These are phyloP conservation scores for Rhineura floridana DNA, from an alignment of 2,113 vertebrate species.

Conservation along the genomic window DNA sequence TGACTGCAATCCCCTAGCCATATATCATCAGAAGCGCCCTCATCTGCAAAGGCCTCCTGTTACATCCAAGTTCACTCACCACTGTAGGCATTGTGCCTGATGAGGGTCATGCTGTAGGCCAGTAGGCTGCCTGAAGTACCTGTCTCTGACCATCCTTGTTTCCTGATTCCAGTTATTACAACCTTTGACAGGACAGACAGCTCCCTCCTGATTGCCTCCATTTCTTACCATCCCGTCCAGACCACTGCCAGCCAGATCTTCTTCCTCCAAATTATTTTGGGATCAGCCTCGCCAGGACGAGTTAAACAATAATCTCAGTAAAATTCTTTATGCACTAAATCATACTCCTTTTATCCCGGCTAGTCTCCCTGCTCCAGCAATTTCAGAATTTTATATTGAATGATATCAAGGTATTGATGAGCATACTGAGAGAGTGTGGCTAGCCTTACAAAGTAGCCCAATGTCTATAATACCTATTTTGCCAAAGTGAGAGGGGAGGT, in stretches of 20 bases:
- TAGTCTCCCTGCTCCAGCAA: conserved; percentile 27
- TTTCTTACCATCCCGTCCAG: neutral
- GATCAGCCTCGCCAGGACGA: neutral
- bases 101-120: no score
- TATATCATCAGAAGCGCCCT: neutral
- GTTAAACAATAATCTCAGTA: neutral
- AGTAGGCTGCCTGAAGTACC: neutral
- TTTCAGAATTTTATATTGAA: neutral
- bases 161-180: neutral
- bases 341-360: neutral
- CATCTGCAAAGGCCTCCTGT: neutral
- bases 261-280: no score
- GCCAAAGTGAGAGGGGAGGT: no score
- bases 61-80: no score
- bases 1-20: neutral
- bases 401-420: conserved; percentile 14
- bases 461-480: no score
- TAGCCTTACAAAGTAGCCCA: no score
- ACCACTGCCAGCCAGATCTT: neutral
- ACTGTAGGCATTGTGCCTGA: no score
- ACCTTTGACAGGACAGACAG: neutral
- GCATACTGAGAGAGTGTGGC: no score
- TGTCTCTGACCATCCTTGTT: neutral
- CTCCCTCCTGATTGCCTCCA: neutral
- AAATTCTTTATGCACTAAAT: neutral